Evolutionary conservation across 2,888 invertebrate species (phyloP).

Genomic region (Cosmia pyralina): DNA sequence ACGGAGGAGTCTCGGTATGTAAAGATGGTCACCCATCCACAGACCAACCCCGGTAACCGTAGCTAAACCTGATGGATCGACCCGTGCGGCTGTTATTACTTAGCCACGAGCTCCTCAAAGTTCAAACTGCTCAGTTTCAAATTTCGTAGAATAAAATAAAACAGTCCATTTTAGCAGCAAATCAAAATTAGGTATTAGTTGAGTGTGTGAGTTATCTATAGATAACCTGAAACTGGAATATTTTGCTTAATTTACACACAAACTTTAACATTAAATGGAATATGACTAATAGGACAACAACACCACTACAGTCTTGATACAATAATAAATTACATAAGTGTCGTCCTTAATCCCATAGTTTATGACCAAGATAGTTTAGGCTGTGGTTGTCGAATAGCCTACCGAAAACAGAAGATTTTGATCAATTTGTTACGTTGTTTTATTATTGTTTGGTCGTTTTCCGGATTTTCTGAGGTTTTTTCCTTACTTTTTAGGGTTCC

Average conservation of each 20-base stretch:
- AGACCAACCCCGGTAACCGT: too few species aligned
- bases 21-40: too few species aligned
- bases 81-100: too few species aligned
- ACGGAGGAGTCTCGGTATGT: too few species aligned
- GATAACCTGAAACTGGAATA: neutral
- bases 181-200: too few species aligned
- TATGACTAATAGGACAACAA: conserved; percentile 41
- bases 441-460: neutral
- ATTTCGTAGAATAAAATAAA: neutral
- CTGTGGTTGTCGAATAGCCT: conserved; percentile 40
- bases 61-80: too few species aligned
- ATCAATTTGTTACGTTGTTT: conserved; percentile 26
- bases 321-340: conserved; percentile 60
- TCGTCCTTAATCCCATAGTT: conserved; percentile 59
- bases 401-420: conserved; percentile 26
- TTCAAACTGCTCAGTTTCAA: too few species aligned
- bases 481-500: too few species aligned
- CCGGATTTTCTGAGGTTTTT: neutral
- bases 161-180: neutral
- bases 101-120: too few species aligned
- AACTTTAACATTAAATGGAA: conserved; percentile 24
- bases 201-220: too few species aligned
- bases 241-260: conserved; percentile 13
- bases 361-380: conserved; percentile 56
- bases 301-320: conserved; percentile 29